These are phyloP conservation scores for Himantopus leucocephalus DNA, from an alignment of 2,113 vertebrate genomes.

Conservation along the genomic window DNA sequence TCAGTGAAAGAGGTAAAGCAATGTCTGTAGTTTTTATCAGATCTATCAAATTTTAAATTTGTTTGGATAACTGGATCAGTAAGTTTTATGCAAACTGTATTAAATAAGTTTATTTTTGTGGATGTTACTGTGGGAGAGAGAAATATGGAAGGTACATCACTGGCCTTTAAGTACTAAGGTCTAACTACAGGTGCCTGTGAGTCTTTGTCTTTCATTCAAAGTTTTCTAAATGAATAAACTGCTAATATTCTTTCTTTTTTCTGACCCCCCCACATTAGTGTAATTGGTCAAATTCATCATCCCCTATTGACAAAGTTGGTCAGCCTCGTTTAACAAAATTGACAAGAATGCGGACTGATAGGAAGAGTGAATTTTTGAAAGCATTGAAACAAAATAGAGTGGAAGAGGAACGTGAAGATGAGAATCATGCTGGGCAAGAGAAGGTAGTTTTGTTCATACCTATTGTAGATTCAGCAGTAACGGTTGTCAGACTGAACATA, in stretches of 20 bases:
- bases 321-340: slow-evolving; percentile 78
- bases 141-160: background rate
- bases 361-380: slow-evolving; percentile 82
- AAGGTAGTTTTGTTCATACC: slow-evolving; percentile 58
- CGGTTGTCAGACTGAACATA: background rate
- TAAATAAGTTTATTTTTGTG: background rate
- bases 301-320: slow-evolving; percentile 75
- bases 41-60: background rate
- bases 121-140: background rate
- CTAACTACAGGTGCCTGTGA: background rate
- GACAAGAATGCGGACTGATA: slow-evolving; percentile 75
- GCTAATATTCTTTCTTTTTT: background rate
- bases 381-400: slow-evolving; percentile 72
- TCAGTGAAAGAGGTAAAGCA: slow-evolving; percentile 73
- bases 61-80: background rate
- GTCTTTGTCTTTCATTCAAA: background rate
- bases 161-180: background rate
- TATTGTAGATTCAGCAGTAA: background rate
- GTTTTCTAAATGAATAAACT: background rate
- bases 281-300: slow-evolving; percentile 78
- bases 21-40: background rate
- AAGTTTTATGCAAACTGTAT: background rate
- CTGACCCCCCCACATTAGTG: slow-evolving; percentile 5
- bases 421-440: slow-evolving; percentile 59
- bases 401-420: slow-evolving; percentile 71